Base-by-base conservation (phyloP, 1,140 invertebrate genomes). In the Leptopilina clavipes region DNA sequence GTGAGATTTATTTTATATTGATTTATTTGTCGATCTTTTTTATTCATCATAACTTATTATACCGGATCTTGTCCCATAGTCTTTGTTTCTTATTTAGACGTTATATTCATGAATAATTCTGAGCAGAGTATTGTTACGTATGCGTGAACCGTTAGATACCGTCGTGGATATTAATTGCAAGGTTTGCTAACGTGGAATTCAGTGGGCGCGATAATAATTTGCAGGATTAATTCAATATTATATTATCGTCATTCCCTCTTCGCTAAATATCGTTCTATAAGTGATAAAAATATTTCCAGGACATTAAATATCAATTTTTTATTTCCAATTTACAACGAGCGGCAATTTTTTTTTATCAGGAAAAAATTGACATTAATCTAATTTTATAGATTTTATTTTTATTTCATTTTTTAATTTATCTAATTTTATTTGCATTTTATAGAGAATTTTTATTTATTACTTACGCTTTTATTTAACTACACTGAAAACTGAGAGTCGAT, bases 181-280 rank as follows among this genome's bases (percentile, higher is more conserved):
- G 82, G 82, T 79, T 81, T 43, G 44, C 22, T 44, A 54, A 70
- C 2, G 31, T 56, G 77, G 79, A 80, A 79, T 81, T 45, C 70
- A 43, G 82, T 83, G 75, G 82, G 78, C 78, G 82, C 31, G 52
- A 80, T n/a, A n/a, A 54, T 78, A 82, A 83, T 71, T 40, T 40
- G 3, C 37, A 71, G 31, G 43, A 83, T 84, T 76, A 80, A 77
- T 83, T 78, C 75, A 75, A n/a, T 78, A 72, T 72, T 37, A 10
- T 14, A 31, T 44, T 59, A 48, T 75, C n/a, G n/a, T 74, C 40
- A 76, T 8, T n/a, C 31, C n/a, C n/a, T n/a, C n/a, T n/a, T n/a
- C n/a, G n/a, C n/a, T n/a, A n/a, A n/a, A n/a, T 71, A 44, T 71
- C 70, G 12, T 65, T 65, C 22, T 65, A n/a, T n/a, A 0, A 59